Base-by-base conservation (phyloP, 2,888 invertebrate genomes). In the Troglohyphantes excavatus region DNA sequence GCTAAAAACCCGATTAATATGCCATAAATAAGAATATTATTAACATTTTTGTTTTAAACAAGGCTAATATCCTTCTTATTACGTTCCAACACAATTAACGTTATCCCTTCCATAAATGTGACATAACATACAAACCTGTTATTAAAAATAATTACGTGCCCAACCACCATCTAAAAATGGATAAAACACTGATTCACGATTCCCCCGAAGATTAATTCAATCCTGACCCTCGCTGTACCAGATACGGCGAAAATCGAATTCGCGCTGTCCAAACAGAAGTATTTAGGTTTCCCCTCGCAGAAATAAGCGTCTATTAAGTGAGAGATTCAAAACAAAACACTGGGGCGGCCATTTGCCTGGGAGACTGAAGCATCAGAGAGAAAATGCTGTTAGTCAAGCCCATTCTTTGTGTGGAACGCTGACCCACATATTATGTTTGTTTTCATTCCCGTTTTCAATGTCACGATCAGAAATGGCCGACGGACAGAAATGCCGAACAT, bases 381-480 rank as follows among this genome's bases (percentile, higher is more conserved):
- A 72, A 72, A 67, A 67, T 27, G 21, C 53, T 29, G 46, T 81
- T 68, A 81, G 27, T 21, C 29, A 67, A 53, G 27, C 13, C 3
- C 67, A 53, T 59, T 53, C 26, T 33, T 19, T 61, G 59, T 70
- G 21, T 43, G 29, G 29, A 53, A 68, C 63, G 81, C 27, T 81
- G 67, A 81, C 81, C 81, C 68, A 81, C 68, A 68, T 68, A 53
- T 53, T 9, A 13, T 21, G 43, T 79, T 65, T 76, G 63, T 76
- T 61, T 76, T 76, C 76, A 33, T 76, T 76, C 63, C 29, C 9
- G 19, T 53, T 81, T 81, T 67, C 81, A 81, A 68, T 68, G 68
- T 67, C 81, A 81, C 29, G 81, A 59, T 53, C 81, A 78, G 33
- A 53, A 65, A 33, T n/a, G 78, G 27, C 43, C 29, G 75, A 75